Evolutionary conservation across 2,797 vertebrate genomes (phyloP), one percentile per base, ranked within the genome.

Genomic region (Spinus olivaceus): DNA sequence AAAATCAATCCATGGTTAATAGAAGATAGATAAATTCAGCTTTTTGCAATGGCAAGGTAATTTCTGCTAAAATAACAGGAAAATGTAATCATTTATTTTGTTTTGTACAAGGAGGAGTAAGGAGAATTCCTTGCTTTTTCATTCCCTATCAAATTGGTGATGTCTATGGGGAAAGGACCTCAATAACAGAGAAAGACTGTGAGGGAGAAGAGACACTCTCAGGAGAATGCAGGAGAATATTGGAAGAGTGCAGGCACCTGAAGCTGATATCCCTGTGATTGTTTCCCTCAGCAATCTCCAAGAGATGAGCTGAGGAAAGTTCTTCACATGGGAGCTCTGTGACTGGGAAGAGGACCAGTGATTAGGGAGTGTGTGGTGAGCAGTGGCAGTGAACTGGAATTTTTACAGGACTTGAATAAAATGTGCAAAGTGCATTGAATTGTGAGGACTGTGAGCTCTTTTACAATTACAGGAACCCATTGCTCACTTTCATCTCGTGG

Each of bases 361-460:
- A 46, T 6, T 1, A 1, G 21, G 56, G 18, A 49, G 61, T 10
- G 22, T 4, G 2, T 9, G 12, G 13, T 49, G 37, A 57, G 41
- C 82, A 53, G 23, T 8, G 24, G 20, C 27, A 67, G 49, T 32
- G 54, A 78, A 25, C 1, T 2, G 28, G 18, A 78, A 10, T 3
- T 2, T 78, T 81, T 86, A 23, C 21, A 70, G 23, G 28, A 44
- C 54, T 56, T 33, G 19, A 74, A 39, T 22, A 64, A 46, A 67
- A 63, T 4, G n/a, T 59, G 30, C 30, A 56, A 67, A 53, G 11
- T n/a, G 10, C 8, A 8, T 46, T 78, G 8, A 20, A 49, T 16
- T 4, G 18, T 0, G 0, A 66, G 44, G 56, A 41, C 32, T 63
- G 0, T 0, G 2, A 53, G 33, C 21, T n/a, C 14, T 39, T 24